These are phyloP conservation scores for Hemithea aestivaria DNA, from an alignment of 2,888 invertebrate species.

Conservation along the genomic window DNA sequence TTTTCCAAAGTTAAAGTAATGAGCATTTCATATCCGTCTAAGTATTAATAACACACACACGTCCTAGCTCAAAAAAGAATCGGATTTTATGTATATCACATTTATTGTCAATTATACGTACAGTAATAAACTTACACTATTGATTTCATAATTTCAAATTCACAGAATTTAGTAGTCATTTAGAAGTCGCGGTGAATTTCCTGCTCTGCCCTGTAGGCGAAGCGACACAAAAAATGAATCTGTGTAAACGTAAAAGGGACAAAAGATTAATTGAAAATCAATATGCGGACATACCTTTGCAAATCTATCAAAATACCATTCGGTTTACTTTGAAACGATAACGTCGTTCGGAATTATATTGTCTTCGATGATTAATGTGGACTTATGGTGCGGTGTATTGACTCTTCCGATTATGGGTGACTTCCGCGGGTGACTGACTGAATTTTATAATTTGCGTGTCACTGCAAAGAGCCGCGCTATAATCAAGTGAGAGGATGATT, in stretches of 20 bases:
- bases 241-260: constrained; percentile 59
- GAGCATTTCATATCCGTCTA: too few relatives aligned
- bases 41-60: too few relatives aligned
- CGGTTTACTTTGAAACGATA: constrained; percentile 66
- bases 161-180: too few relatives aligned
- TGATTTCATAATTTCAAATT: too few relatives aligned
- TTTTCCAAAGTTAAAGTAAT: too few relatives aligned
- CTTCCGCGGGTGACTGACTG: constrained; percentile 35
- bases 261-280: constrained; percentile 76
- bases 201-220: not conserved
- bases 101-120: too few relatives aligned
- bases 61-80: too few relatives aligned
- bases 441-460: constrained; percentile 28
- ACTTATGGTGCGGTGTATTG: constrained; percentile 55
- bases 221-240: constrained; percentile 55
- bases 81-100: too few relatives aligned
- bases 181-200: too few relatives aligned
- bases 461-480: constrained; percentile 32
- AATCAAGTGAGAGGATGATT: constrained; percentile 39
- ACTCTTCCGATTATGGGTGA: constrained; percentile 49
- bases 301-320: constrained; percentile 68
- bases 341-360: constrained; percentile 55
- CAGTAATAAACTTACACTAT: too few relatives aligned
- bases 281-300: constrained; percentile 64
- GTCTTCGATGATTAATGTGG: constrained; percentile 70